Base-by-base conservation (phyloP, 2,797 vertebrate genomes). In the Molossus molossus region DNA sequence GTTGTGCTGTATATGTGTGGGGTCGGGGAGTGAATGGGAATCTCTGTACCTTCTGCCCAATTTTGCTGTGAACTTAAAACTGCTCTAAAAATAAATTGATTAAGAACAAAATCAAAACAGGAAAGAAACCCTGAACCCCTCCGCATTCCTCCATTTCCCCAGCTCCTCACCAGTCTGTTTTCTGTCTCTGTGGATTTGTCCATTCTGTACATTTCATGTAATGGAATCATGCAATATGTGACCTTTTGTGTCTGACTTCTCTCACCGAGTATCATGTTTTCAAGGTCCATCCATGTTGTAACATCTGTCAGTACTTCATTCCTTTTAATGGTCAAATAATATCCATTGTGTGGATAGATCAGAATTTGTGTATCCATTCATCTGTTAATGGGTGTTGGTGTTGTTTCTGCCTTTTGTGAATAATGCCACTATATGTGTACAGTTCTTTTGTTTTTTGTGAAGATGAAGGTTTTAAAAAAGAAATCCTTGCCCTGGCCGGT, bases 71-170 rank as follows among this genome's bases (percentile, higher is more conserved):
- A 85, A 45, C 87, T 90, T 62, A 45, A 53, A 84, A 70, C 15
- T 53, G 33, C 79, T 80, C 40, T 23, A 45, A 90, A 57, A 69
- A 89, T 6, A 69, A 58, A 80, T 76, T 29, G 27, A 91, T 91
- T 64, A 65, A 85, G 50, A 50, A 75, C 17, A 29, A 65, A 81
- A 90, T 81, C 45, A 53, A 57, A 79, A 92, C 60, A 77, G 67
- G 60, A n/a, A 69, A 86, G 37, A 86, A 75, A 60, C n/a, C 17
- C 73, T 53, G 64, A 80, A 72, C 67, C 1, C 45, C 55, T 70
- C 45, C 10, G 40, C 57, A 25, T 60, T 80, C n/a, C n/a, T 67
- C n/a, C 33, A 40, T 15, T 13, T 12, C 33, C 25, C 29, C 14
- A 8, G 8, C 27, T 37, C 62, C 72, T 29, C 45, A 40, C 25